Evolutionary conservation across 2,888 invertebrate genomes (phyloP).

Genomic region (Oscheius myriophilus): DNA sequence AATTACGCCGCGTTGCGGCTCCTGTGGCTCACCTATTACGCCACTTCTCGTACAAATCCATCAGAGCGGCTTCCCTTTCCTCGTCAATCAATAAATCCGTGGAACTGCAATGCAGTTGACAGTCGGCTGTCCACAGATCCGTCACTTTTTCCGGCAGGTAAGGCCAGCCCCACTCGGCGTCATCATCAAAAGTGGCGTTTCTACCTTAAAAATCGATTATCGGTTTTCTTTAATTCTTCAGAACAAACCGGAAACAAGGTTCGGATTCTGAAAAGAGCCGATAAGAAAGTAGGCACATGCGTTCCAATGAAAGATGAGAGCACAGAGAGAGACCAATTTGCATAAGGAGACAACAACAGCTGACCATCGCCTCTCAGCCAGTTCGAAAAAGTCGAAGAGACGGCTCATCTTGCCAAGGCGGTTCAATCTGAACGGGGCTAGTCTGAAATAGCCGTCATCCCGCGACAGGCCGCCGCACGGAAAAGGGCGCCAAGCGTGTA

Average conservation of each 20-base stretch:
- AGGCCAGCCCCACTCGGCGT: slow-evolving; percentile 45
- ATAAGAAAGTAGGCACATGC: slow-evolving; percentile 57
- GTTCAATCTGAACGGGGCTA: slow-evolving; percentile 40
- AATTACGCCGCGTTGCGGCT: too few relatives aligned
- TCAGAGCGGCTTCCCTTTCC: slow-evolving; percentile 45
- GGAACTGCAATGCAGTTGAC: background rate
- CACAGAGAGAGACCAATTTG: slow-evolving; percentile 21
- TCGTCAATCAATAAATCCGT: slow-evolving; percentile 27
- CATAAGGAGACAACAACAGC: slow-evolving; percentile 27
- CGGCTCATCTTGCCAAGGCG: slow-evolving; percentile 46
- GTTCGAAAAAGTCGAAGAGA: slow-evolving; percentile 40
- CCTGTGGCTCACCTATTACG: slow-evolving; percentile 21
- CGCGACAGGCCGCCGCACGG: background rate
- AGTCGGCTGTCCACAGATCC: slow-evolving; percentile 12
- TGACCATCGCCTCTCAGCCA: slow-evolving; percentile 37
- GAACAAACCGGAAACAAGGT: slow-evolving; percentile 4
- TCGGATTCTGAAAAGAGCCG: slow-evolving; percentile 29
- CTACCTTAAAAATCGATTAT: slow-evolving; percentile 16
- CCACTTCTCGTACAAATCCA: slow-evolving; percentile 49
- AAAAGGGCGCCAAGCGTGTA: background rate
- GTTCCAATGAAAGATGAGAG: slow-evolving; percentile 61
- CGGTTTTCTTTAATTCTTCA: background rate
- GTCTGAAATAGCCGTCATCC: background rate
- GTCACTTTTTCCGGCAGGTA: slow-evolving; percentile 51
- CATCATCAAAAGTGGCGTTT: slow-evolving; percentile 52